Conservation (phyloP, 2,113 vertebrate species). For the Corythaeola cristata region DNA sequence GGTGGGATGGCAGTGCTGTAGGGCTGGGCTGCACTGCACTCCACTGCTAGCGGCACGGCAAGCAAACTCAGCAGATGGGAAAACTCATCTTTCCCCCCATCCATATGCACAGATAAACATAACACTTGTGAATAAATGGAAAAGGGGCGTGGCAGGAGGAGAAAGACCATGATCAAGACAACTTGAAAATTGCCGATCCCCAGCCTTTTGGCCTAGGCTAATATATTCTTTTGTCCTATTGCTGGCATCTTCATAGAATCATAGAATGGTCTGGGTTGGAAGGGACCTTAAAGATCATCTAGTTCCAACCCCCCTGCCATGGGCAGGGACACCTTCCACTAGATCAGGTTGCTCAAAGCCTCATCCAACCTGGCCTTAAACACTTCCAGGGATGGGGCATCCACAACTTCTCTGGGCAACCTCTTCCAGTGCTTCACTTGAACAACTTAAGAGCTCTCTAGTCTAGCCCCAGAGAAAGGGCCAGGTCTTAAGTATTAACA, state of each 20-base stretch:
- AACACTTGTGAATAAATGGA: neutral
- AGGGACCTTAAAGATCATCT: no score
- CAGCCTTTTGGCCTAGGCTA: neutral
- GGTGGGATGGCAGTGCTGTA: neutral
- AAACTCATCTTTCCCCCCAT: neutral
- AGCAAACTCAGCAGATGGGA: neutral
- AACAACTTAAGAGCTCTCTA: neutral
- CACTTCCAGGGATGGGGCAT: no score
- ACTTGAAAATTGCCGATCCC: neutral
- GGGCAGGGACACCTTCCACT: no score
- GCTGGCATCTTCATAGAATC: neutral
- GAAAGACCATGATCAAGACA: neutral
- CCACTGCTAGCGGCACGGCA: neutral
- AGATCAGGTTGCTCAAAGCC: no score
- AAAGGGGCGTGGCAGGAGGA: neutral
- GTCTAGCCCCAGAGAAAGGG: neutral
- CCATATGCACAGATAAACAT: neutral
- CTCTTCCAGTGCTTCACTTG: no score
- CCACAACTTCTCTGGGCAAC: no score
- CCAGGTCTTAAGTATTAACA: neutral
- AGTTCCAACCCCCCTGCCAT: no score
- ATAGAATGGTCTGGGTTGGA: no score
- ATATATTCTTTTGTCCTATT: neutral
- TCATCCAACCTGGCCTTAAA: no score
- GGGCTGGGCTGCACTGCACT: neutral